Base-by-base conservation (phyloP, 1,140 invertebrate species). In the Pentalonia nigronervosa region DNA sequence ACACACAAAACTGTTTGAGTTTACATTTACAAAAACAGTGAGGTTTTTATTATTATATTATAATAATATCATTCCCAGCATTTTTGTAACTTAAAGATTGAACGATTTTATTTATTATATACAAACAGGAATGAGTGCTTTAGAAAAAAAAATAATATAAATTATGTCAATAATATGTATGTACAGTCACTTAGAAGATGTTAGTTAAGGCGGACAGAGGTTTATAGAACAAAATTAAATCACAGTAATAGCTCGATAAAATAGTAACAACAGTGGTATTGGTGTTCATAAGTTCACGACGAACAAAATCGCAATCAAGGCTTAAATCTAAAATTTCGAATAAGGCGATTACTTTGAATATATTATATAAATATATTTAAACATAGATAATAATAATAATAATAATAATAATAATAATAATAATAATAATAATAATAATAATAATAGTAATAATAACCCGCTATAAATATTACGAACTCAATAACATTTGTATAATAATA, bases 241-340 rank as follows among this genome's bases (percentile, higher is more conserved):
- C 91, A 93, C 91, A 93, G 91, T 84, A 93, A 93, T 84, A 93
- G 91, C 91, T 93, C 91, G 48, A 56, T 84, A 93, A 93, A 93
- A 93, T 84, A 93, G 91, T 93, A 93, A 93, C 91, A 86, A 53
- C 36, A 86, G 81, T 93, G 48, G 91, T 93, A 86, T 93, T 93
- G 91, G 91, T 93, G 91, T 93, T 93, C 36, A 93, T 56, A 23
- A 93, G 91, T 84, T 93, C 81, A 93, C 91, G 91, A 86, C 36
- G 48, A 84, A 90, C 36, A 92, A n/a, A 30, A 41, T 93, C 91
- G 91, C 14, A 84, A 53, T 84, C 20, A 93, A 93, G 81, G 84
- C 91, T 93, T 93, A 83, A 93, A 93, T 93, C 60, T 93, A 86
- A 56, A 92, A 83, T 83, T 84, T 92, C 81, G 90, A 91, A 50